Base-by-base conservation (phyloP, 2,888 invertebrate species). In the Zaprionus obscuricornis region DNA sequence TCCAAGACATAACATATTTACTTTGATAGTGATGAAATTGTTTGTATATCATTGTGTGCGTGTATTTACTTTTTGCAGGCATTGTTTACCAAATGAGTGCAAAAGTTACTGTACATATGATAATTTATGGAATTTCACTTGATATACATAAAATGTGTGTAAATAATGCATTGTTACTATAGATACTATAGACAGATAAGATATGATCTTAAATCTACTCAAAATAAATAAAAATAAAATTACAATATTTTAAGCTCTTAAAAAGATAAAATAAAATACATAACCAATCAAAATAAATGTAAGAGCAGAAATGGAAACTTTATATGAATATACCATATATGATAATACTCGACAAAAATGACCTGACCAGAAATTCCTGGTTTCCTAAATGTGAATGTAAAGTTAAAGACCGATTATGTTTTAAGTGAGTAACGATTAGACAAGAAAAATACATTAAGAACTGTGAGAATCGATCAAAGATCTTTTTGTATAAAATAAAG, bases 401-500 rank as follows among this genome's bases (percentile, higher is more conserved):
- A 34, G 26, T 11, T 18, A n/a, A 10, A 14, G 20, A 31, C 27
- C 34, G 22, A 45, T 27, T 18, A 22, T 33, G 16, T 11, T 50
- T 27, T 24, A 13, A 43, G 20, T 31, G 13, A 8, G 33, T 26
- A 7, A 2, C 5, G 26, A 17, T 7, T 11, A 8, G 11, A 17
- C 20, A 34, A 20, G 11, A 17, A 20, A 34, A 20, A 31, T 6
- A 20, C 20, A 27, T 20, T 34, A 11, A 13, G 1, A 49, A 47
- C 10, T 47, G 27, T 34, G 34, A n/a, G 26, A 24, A 18, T 14
- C 20, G 11, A 46, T 60, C 10, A 17, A 26, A 26, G 24, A 10
- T 24, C 10, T 36, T 13, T 14, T 13, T 34, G 71, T 72, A 72
- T 66, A 67, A 67, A 58, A 42, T 58, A 52, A 40, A 66, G 49